Percentiles rank a stretch among this genome's conserved stretches.
phyloP scores from a whole-genome alignment of 2,797 vertebrate species.

The Enteromius afrohamiltoni region DNA sequence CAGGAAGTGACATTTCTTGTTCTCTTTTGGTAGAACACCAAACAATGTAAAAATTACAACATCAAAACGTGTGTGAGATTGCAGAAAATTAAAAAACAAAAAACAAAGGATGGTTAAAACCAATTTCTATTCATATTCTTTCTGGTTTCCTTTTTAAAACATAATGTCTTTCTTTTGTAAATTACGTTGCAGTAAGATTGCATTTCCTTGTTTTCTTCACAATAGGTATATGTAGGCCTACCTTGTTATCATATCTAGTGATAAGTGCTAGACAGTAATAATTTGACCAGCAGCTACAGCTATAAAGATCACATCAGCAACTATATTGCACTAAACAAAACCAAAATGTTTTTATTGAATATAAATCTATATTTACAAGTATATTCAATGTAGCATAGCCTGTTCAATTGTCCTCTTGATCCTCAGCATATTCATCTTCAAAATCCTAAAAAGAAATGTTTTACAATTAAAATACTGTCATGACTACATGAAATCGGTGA shows the following conservation, averaged over 20 bases:
- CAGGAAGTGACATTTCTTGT: constrained; percentile 70
- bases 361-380: background rate
- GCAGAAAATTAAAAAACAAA: background rate
- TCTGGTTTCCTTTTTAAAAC: background rate
- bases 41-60: no score
- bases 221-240: background rate
- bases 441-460: constrained; percentile 56
- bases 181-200: background rate
- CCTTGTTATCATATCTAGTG: constrained; percentile 5
- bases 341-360: background rate
- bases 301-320: background rate
- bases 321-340: background rate
- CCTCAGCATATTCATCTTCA: constrained; percentile 50
- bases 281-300: background rate
- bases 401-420: constrained; percentile 52
- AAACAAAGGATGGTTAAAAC: background rate
- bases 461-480: background rate
- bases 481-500: background rate
- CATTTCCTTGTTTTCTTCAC: background rate
- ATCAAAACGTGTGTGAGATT: constrained; percentile 22
- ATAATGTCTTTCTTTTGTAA: background rate
- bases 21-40: constrained; percentile 68
- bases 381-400: background rate
- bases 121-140: background rate
- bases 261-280: background rate